These are phyloP conservation scores for Triops cancriformis DNA, from an alignment of 1,140 invertebrate genomes.

Conservation along the genomic window DNA sequence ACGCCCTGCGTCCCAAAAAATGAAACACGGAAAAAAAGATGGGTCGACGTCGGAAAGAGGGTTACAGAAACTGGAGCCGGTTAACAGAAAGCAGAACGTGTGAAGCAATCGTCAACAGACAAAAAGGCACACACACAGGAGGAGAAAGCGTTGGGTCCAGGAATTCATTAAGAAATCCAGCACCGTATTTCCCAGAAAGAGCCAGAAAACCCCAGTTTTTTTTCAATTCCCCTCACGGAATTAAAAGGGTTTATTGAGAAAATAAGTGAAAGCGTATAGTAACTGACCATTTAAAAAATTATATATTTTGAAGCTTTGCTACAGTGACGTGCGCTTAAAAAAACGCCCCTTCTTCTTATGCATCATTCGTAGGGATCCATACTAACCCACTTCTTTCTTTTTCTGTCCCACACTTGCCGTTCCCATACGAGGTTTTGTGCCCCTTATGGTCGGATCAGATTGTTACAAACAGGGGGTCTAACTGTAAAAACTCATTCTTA, in stretches of 20 bases:
- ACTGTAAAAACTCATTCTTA: neutral
- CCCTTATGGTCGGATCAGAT: neutral
- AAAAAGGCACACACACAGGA: neutral
- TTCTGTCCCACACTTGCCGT: neutral
- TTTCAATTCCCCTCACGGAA: neutral
- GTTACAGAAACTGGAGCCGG: neutral
- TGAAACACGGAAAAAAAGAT: neutral
- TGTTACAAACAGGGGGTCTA: neutral
- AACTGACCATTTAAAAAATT: neutral
- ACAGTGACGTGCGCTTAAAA: neutral
- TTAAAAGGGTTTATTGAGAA: neutral
- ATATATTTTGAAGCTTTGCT: neutral
- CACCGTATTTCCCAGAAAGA: neutral
- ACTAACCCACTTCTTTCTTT: neutral
- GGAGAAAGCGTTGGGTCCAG: neutral
- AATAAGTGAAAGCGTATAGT: neutral
- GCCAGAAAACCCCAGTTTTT: neutral
- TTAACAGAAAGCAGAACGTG: slow-evolving; percentile 3
- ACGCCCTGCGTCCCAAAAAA: neutral
- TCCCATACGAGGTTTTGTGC: neutral
- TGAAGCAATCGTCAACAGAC: neutral
- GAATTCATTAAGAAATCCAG: neutral
- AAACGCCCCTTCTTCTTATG: neutral
- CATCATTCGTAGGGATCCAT: neutral
- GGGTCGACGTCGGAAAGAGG: neutral